phyloP scores from a whole-genome alignment of 2,797 vertebrate genomes.

The Neoniphon sammara region DNA sequence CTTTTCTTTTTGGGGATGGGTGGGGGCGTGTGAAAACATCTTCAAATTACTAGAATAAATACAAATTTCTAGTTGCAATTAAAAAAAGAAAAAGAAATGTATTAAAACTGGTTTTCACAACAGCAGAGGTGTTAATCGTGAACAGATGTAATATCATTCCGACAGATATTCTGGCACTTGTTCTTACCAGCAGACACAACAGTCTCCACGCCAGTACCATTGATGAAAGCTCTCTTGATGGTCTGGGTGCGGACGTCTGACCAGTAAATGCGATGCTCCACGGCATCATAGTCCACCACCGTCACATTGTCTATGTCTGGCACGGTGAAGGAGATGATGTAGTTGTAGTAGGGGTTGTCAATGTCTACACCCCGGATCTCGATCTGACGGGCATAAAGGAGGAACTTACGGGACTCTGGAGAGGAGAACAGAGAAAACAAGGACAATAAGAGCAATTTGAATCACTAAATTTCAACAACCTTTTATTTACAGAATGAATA shows the following conservation, averaged over 20 bases:
- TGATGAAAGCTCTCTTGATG: constrained; percentile 97
- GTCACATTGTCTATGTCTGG: constrained; percentile 97
- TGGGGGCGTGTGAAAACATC: too few species aligned
- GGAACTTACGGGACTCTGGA: constrained; percentile 93
- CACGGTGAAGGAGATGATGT: constrained; percentile 98
- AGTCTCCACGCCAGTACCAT: constrained; percentile 95
- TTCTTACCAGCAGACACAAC: constrained; percentile 92
- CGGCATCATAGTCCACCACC: constrained; percentile 93
- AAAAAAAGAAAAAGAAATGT: too few species aligned
- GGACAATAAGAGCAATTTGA: not conserved
- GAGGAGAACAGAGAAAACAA: not conserved
- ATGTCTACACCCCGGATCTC: constrained; percentile 97
- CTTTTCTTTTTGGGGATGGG: too few species aligned
- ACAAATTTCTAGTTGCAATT: too few species aligned
- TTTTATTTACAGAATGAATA: too few species aligned
- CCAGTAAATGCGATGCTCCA: constrained; percentile 97
- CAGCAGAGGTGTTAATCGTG: too few species aligned
- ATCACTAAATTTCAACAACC: not conserved
- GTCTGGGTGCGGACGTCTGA: constrained; percentile 96
- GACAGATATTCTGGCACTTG: not conserved
- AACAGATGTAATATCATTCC: not conserved
- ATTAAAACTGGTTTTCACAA: too few species aligned
- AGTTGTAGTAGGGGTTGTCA: constrained; percentile 97
- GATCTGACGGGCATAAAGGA: constrained; percentile 96
- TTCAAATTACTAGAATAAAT: too few species aligned